Evolutionary conservation across 1,140 invertebrate species (phyloP).

Genomic region (Drosophila triauraria): DNA sequence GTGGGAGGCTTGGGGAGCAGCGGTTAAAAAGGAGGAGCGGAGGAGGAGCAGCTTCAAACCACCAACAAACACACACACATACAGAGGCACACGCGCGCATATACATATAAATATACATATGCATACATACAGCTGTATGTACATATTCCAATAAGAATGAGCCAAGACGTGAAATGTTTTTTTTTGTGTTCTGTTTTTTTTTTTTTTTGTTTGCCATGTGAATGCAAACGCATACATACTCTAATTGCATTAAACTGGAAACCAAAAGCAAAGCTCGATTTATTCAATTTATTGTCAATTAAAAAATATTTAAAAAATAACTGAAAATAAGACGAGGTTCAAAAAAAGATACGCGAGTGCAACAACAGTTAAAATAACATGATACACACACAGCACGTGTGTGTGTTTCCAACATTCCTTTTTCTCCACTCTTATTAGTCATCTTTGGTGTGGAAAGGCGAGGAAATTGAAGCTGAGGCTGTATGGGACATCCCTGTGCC

Average conservation of each 20-base stretch:
- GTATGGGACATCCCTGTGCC: constrained; percentile 1
- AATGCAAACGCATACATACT: constrained; percentile 52
- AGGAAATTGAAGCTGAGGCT: constrained; percentile 17
- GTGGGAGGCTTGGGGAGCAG: constrained; percentile 42
- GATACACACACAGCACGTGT: constrained; percentile 52
- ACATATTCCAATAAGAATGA: constrained; percentile 63
- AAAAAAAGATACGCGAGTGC: constrained; percentile 58
- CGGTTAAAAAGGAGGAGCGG: constrained; percentile 25
- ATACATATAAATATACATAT: constrained; percentile 42
- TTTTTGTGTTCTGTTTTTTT: constrained; percentile 41
- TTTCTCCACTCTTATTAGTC: constrained; percentile 38
- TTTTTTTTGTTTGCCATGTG: constrained; percentile 39
- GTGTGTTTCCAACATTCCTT: constrained; percentile 27
- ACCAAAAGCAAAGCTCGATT: constrained; percentile 12
- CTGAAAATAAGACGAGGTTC: constrained; percentile 13
- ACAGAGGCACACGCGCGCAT: constrained; percentile 38
- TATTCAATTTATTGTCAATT: constrained; percentile 35
- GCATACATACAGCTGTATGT: constrained; percentile 53
- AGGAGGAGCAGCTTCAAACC: constrained; percentile 68
- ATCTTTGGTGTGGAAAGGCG: constrained; percentile 31
- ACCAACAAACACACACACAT: constrained; percentile 66
- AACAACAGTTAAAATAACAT: constrained; percentile 66
- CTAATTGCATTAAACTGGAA: constrained; percentile 36
- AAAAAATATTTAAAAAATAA: constrained; percentile 36
- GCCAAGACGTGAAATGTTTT: constrained; percentile 67